Evolutionary conservation across 2,113 vertebrate species (phyloP).

Genomic region (Labeo catla): DNA sequence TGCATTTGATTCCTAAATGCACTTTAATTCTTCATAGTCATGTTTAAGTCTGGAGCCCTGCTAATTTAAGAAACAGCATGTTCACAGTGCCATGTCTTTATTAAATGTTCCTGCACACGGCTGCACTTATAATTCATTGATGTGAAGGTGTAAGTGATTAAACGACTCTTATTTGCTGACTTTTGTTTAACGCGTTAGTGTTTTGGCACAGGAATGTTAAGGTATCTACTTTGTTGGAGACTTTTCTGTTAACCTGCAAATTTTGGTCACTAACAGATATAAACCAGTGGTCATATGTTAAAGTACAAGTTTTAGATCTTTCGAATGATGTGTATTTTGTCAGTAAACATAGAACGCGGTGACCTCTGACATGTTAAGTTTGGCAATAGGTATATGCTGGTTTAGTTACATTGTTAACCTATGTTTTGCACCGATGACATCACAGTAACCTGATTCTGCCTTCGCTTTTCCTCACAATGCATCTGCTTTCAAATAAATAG

Average conservation of each 20-base stretch:
- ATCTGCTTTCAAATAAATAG: background rate
- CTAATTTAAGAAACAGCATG: background rate
- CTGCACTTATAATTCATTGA: background rate
- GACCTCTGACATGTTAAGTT: background rate
- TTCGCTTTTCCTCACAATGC: background rate
- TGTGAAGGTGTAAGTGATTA: background rate
- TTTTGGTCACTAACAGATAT: background rate
- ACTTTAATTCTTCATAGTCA: background rate
- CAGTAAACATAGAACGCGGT: background rate
- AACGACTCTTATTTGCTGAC: background rate
- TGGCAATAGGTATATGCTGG: background rate
- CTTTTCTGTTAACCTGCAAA: too few species aligned
- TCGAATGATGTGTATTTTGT: background rate
- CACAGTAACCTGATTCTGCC: background rate
- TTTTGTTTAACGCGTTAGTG: background rate
- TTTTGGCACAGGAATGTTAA: background rate
- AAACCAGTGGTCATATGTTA: background rate
- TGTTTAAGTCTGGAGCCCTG: background rate
- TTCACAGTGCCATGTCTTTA: background rate
- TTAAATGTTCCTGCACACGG: background rate
- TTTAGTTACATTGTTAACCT: background rate
- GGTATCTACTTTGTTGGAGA: background rate
- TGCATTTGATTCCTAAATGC: too few species aligned
- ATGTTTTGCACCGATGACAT: background rate
- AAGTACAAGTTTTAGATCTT: background rate